Evolutionary conservation across 2,113 vertebrate species (phyloP).

Genomic region (Larimichthys polyactis): DNA sequence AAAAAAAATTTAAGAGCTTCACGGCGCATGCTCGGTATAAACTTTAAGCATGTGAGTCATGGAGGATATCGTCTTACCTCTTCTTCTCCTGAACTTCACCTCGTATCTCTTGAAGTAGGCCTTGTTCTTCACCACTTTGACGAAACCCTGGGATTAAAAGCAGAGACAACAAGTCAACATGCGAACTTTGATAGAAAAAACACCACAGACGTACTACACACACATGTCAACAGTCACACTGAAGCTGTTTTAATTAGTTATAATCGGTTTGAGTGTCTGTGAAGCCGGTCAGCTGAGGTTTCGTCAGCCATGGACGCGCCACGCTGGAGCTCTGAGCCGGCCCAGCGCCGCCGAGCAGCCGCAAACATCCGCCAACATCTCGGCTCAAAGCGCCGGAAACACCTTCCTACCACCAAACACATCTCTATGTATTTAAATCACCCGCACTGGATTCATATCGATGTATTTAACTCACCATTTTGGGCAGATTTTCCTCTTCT

Average conservation of each 20-base stretch:
- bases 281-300: constrained; percentile 12
- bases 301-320: constrained; percentile 63
- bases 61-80: constrained; percentile 82
- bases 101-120: constrained; percentile 99
- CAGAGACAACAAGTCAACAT: not conserved
- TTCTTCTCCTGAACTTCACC: constrained; percentile 97
- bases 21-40: not conserved
- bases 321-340: constrained; percentile 66
- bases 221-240: not conserved
- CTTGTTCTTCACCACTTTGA: constrained; percentile 99
- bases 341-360: not conserved
- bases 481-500: not conserved
- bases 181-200: too few species aligned
- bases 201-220: accelerated
- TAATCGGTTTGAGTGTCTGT: not conserved
- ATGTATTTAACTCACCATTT: constrained; percentile 64
- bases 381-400: not conserved
- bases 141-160: constrained; percentile 89
- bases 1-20: too few species aligned
- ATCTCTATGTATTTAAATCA: accelerated
- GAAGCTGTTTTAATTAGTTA: not conserved
- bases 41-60: too few species aligned
- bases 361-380: constrained; percentile 71
- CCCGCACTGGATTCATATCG: accelerated
- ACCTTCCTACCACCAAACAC: not conserved